A percentile compares a stretch with the other conserved stretches of the same genome.
These are phyloP conservation scores for Pangasius larnaudii DNA, from an alignment of 2,797 vertebrate genomes.

Conservation along the genomic window DNA sequence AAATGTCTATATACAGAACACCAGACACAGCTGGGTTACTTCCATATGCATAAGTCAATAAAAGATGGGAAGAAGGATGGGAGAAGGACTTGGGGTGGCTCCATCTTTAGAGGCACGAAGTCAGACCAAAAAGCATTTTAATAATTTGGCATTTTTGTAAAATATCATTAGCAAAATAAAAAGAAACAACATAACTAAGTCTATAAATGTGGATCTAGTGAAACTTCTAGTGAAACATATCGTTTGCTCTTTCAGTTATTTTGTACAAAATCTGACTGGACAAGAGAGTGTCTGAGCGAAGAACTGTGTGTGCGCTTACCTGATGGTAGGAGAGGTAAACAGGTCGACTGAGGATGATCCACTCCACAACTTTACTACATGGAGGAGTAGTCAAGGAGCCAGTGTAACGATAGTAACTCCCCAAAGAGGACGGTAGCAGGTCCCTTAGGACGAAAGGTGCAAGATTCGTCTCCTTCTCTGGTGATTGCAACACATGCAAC, in stretches of 20 bases:
- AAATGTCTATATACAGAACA: conserved; percentile 38
- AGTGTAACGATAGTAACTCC: conserved; percentile 94
- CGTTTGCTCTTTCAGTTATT: too few relatives aligned
- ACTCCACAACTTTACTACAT: conserved; percentile 95
- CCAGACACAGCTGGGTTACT: conserved; percentile 50
- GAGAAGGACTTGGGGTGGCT: background rate
- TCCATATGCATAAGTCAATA: conserved; percentile 48
- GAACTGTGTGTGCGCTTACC: conserved; percentile 70
- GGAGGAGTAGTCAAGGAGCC: conserved; percentile 96
- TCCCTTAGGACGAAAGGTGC: conserved; percentile 92
- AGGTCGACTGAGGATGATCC: conserved; percentile 93
- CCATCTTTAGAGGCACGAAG: background rate
- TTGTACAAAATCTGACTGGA: background rate
- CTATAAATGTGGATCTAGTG: background rate
- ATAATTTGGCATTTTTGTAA: conserved; percentile 1
- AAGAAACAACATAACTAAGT: background rate
- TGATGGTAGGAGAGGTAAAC: conserved; percentile 93
- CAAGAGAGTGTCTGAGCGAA: background rate
- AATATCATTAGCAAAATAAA: background rate
- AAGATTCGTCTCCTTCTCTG: conserved; percentile 98
- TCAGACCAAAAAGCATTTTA: conserved; percentile 1
- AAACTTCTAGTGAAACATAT: background rate
- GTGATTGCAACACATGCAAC: conserved; percentile 36
- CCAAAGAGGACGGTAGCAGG: conserved; percentile 88
- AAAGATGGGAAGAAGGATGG: conserved; percentile 12